Evolutionary conservation across 1,140 invertebrate species (phyloP), one percentile per base, ranked within the genome.

Genomic region (Brachionus angularis): DNA sequence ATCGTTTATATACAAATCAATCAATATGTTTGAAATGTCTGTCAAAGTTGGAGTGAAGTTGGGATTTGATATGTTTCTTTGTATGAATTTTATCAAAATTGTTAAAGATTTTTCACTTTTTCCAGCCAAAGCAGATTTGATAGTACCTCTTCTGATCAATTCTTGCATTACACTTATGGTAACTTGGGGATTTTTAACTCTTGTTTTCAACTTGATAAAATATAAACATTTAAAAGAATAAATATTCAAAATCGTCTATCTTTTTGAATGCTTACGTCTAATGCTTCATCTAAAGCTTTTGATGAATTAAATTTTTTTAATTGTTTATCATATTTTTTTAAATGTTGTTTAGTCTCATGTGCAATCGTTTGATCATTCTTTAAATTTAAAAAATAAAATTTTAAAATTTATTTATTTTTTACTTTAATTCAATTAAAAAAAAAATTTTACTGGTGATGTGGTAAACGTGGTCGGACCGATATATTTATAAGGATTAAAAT

Each of bases 91-190:
- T 0, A 93, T 76, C 71, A 94, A 82, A 61, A 80, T 77, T 5
- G 83, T 78, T 18, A 93, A 77, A 31, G 85, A 84, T 74, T 87
- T 86, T 49, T 86, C 85, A 72, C 87, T 84, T 75, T 89, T 83
- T 16, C 86, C 86, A 34, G 85, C 83, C 3, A 93, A 79, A 3
- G 91, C 89, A 73, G 85, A 83, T 61, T 73, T 74, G 25, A 81
- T 74, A 1, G 71, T 75, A 8, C 74, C 75, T 16, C 78, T 44
- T 12, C 79, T 34, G 8, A 78, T 79, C 39, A 96, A 80, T 81
- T 96, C 92, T 79, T 91, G 88, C 73, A 94, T 84, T 3, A 94
- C 80, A 55, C 87, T 85, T 49, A 92, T 85, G 2, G 89, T 89
- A 29, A 87, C 82, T 75, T 91, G 87, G 3, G 92, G 91, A 46